Conservation (phyloP, 2,888 invertebrate species). For the Arge pagana region DNA sequence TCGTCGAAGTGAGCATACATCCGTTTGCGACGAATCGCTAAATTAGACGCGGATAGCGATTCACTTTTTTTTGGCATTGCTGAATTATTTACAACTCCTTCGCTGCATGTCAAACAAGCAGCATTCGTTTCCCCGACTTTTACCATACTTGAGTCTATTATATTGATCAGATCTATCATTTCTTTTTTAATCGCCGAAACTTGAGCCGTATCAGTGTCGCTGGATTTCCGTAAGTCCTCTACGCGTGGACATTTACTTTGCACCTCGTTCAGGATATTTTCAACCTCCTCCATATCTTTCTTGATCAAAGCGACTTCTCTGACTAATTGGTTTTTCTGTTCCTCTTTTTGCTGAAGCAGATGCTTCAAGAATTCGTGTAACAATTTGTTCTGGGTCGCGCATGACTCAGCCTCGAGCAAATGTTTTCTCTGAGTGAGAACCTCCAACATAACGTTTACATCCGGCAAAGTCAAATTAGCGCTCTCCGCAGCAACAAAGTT, state of each 20-base stretch:
- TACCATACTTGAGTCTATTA: conserved; percentile 61
- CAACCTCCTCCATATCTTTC: conserved; percentile 74
- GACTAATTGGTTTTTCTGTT: conserved; percentile 68
- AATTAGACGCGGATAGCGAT: conserved; percentile 54
- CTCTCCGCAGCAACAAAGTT: conserved; percentile 72
- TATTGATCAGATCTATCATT: conserved; percentile 64
- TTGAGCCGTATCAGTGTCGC: conserved; percentile 59
- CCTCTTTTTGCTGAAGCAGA: conserved; percentile 73
- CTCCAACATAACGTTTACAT: conserved; percentile 82
- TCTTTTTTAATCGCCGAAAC: conserved; percentile 63
- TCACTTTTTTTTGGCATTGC: conserved; percentile 40
- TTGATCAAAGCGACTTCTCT: conserved; percentile 77
- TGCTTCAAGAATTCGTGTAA: conserved; percentile 82
- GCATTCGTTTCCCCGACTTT: conserved; percentile 41
- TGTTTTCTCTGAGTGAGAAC: conserved; percentile 79
- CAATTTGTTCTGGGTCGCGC: conserved; percentile 79
- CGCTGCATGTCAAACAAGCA: conserved; percentile 25
- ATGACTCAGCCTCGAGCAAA: conserved; percentile 79
- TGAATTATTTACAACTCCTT: conserved; percentile 37
- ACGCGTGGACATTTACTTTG: conserved; percentile 65
- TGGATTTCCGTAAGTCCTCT: conserved; percentile 62
- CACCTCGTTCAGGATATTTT: conserved; percentile 66
- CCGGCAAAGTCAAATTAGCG: conserved; percentile 73
- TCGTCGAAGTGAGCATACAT: conserved; percentile 89
- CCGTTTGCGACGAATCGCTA: conserved; percentile 72